A percentile compares a stretch with the other conserved stretches of the same genome.
Conservation (phyloP, 2,888 invertebrate genomes). For the Caenorhabditis wallacei region DNA sequence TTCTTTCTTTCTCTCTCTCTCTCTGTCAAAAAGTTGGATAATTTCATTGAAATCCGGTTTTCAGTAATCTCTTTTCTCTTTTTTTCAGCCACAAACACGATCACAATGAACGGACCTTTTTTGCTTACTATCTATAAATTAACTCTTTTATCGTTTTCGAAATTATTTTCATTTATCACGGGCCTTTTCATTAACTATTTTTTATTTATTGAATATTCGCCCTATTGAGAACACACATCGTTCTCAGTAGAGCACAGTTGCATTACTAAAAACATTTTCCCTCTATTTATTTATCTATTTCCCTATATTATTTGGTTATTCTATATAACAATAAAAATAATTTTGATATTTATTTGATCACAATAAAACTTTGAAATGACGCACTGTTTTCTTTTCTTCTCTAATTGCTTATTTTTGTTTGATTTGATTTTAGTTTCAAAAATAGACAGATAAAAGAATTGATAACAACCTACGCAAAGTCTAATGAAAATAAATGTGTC, state of each 20-base stretch:
- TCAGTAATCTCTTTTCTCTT: conserved; percentile 22
- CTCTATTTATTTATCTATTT: conserved; percentile 7
- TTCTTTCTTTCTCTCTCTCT: too few relatives aligned
- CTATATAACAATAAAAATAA: not conserved
- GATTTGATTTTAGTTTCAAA: conserved; percentile 14
- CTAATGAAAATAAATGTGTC: not conserved
- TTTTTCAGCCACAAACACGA: conserved; percentile 53
- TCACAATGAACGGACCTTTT: conserved; percentile 58
- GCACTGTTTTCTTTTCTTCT: conserved; percentile 15
- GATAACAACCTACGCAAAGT: conserved; percentile 17
- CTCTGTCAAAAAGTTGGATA: not conserved
- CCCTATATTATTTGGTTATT: conserved; percentile 6
- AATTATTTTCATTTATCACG: not conserved
- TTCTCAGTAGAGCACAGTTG: not conserved
- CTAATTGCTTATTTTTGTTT: not conserved
- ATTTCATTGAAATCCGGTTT: conserved; percentile 13
- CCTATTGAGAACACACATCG: not conserved
- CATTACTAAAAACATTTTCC: not conserved
- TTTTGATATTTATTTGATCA: too few relatives aligned
- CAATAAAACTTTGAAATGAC: conserved; percentile 5
- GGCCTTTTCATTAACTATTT: too few relatives aligned
- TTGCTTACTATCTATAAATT: conserved; percentile 53
- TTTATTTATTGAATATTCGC: not conserved
- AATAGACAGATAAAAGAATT: conserved; percentile 1
- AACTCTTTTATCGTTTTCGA: not conserved